These are phyloP conservation scores for Tiliacea citrago DNA, from an alignment of 2,888 invertebrate genomes.

Conservation along the genomic window DNA sequence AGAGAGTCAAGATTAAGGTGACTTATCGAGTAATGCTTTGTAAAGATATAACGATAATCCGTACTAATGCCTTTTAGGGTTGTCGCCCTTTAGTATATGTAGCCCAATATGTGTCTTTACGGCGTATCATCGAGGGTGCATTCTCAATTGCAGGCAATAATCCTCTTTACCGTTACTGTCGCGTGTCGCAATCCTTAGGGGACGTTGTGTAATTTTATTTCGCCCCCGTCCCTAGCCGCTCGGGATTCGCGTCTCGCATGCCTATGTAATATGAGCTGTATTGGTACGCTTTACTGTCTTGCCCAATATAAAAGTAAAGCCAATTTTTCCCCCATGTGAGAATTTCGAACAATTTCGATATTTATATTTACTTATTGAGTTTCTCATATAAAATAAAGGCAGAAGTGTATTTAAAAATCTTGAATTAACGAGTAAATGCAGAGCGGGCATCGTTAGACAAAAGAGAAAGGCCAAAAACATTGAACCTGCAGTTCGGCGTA, in stretches of 20 bases:
- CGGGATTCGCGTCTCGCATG: conserved; percentile 74
- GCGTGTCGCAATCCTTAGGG: conserved; percentile 78
- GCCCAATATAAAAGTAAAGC: conserved; percentile 59
- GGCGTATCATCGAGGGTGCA: conserved; percentile 79
- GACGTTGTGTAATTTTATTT: conserved; percentile 84
- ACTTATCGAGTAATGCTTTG: conserved; percentile 85
- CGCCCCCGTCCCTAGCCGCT: conserved; percentile 72
- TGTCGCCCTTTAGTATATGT: conserved; percentile 75
- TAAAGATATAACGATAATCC: conserved; percentile 88
- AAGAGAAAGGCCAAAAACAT: conserved; percentile 46
- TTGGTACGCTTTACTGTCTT: conserved; percentile 62
- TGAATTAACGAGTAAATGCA: conserved; percentile 28
- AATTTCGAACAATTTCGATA: conserved; percentile 32
- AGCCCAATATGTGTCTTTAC: conserved; percentile 77
- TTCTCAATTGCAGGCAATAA: conserved; percentile 86
- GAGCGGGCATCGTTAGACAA: conserved; percentile 23
- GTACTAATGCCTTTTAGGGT: conserved; percentile 81
- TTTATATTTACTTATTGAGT: conserved; percentile 38
- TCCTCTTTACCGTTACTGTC: conserved; percentile 84
- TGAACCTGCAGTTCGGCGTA: conserved; percentile 7
- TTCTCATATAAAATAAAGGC: conserved; percentile 14
- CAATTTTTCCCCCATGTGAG: conserved; percentile 49
- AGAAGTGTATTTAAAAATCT: too few species aligned
- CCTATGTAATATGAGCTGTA: conserved; percentile 74
- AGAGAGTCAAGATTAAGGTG: conserved; percentile 82